Base-by-base conservation (phyloP, 2,797 vertebrate species). In the Pangasius mekongensis region DNA sequence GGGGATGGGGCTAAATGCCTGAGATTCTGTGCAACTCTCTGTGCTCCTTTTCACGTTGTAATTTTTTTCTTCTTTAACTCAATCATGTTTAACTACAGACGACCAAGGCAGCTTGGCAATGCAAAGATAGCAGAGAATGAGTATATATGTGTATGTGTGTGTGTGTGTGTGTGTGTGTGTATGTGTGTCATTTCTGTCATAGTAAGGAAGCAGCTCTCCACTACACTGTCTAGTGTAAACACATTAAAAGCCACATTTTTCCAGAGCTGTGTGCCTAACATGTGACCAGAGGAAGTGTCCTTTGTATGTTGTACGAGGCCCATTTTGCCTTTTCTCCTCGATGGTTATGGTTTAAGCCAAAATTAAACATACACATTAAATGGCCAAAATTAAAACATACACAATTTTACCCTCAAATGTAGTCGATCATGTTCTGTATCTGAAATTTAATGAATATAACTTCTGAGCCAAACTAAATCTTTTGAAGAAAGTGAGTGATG, bases 221-320 rank as follows among this genome's bases (percentile, higher is more conserved):
- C 78, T 86, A 52, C 30, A 64, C 54, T 33, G 84, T 56, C 74
- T 81, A 80, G 14, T 82, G 73, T 85, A 86, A 87, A 90, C 83
- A 88, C 74, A 74, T 89, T 87, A 88, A 86, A 52, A 83, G 85
- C 73, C 83, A 83, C 66, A 86, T 86, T 91, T 87, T 89, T 73
- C 83, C 83, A 86, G 67, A 39, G 78, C 78, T 60, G 60, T 85
- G 83, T 86, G 84, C 49, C 78, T 84, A 88, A 84, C 86, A 90
- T 89, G 83, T 90, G 54, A 91, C 84, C 36, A 76, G 74, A 83
- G 56, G 86, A 91, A 90, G 84, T 87, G 84, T 87, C 52, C 14
- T 87, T 82, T 56, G 60, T 73, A 74, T 54, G 30, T 13, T 24
- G 60, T 60, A 54, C 36, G 11, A 64, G 39, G 67, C 22, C 62